Evolutionary conservation across 2,888 invertebrate species (phyloP), one percentile per base, ranked within the genome.

Genomic region (Polylopha cassiicola): DNA sequence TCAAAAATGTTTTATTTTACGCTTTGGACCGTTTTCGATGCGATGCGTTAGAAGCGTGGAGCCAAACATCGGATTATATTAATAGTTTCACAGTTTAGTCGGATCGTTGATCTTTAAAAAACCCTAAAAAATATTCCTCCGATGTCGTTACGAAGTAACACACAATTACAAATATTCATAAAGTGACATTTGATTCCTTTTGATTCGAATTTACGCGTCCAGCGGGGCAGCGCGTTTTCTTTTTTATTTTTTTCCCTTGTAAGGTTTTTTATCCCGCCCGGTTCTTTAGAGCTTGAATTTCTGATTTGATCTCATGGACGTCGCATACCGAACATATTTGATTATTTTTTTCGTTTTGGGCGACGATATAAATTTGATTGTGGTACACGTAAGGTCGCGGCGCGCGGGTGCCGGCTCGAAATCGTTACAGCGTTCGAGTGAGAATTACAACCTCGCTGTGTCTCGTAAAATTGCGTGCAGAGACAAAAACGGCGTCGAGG

Each of bases 311-410:
- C 82, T 75, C 68, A 59, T 65, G 68, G 67, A 63, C 69, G 73
- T 70, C 65, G 81, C 84, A 84, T 85, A 77, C 84, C 84, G 67
- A 69, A 71, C 84, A 84, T 85, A 75, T 79, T 84, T 80, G 80
- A 79, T 74, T 70, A 72, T 75, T 62, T 69, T 76, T 67, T 65
- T 66, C 39, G 30, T 43, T 61, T 55, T 59, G 59, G 43, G 49
- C 57, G 48, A 50, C 58, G 65, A 70, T 72, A 76, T 79, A 79
- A 77, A 74, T 72, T 71, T 68, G 73, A 73, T 65, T 64, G 66
- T 58, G 63, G 47, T 41, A 58, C 61, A 52, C 56, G 59, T 57
- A 56, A 43, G 49, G 46, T 43, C 47, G 45, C 29, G 30, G n/a
- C 26, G 14, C 43, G 36, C 64, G 65, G 68, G 57, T 58, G 67